Evolutionary conservation across 1,140 invertebrate species (phyloP).

Genomic region (Pantala flavescens): DNA sequence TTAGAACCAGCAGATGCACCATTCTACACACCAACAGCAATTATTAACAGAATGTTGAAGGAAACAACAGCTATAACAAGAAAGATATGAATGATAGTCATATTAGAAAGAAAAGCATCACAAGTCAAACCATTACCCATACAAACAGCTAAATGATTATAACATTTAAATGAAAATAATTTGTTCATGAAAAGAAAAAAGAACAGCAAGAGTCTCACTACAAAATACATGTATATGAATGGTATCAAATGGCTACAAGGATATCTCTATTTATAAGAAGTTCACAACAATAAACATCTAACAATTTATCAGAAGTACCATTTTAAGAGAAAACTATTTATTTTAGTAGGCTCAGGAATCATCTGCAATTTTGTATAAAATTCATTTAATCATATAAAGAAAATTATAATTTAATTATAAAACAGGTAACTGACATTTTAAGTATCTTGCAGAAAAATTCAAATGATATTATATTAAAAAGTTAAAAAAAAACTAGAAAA

Average conservation of each 20-base stretch:
- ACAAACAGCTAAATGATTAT: neutral
- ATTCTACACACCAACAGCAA: conserved; percentile 16
- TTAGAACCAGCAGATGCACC: conserved; percentile 18
- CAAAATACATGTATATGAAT: neutral
- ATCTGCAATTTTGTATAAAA: neutral
- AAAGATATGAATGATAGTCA: conserved; percentile 9
- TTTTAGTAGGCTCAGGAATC: neutral
- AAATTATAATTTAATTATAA: too few species aligned
- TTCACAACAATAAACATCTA: too few species aligned
- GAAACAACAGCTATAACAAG: conserved; percentile 15
- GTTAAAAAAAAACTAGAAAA: too few species aligned
- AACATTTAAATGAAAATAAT: neutral
- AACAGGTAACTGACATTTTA: too few species aligned
- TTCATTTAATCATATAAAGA: too few species aligned
- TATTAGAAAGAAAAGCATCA: neutral
- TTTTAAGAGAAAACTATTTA: neutral
- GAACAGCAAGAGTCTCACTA: neutral
- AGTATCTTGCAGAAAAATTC: too few species aligned
- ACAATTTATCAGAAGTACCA: too few species aligned
- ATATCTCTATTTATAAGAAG: neutral
- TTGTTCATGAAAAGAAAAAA: neutral
- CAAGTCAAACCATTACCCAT: neutral
- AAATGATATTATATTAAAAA: too few species aligned
- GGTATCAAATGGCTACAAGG: neutral
- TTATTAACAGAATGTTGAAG: conserved; percentile 15